phyloP scores from a whole-genome alignment of 2,113 vertebrate species.

The Ceratotherium simum region DNA sequence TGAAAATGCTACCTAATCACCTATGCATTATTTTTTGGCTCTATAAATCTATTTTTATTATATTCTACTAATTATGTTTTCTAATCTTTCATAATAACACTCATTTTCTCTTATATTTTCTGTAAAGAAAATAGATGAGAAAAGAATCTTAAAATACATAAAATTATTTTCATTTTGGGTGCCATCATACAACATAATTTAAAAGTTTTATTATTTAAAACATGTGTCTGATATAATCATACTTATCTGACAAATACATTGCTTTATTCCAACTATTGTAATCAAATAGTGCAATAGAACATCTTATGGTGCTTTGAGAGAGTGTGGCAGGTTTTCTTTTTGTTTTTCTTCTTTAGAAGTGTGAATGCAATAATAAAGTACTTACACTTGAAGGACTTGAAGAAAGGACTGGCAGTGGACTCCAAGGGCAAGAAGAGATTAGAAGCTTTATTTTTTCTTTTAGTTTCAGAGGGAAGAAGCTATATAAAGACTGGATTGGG shows the following conservation, averaged over 20 bases:
- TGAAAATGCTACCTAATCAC: constrained; percentile 54
- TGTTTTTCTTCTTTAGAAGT: not conserved
- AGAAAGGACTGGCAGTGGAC: not conserved
- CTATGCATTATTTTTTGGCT: constrained; percentile 58
- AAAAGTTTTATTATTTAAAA: not conserved
- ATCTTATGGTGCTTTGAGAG: not conserved
- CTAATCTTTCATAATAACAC: constrained; percentile 50
- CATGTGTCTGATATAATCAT: not conserved
- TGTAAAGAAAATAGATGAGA: constrained; percentile 14
- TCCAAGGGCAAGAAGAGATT: not conserved
- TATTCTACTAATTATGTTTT: not conserved
- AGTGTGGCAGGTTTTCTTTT: not conserved
- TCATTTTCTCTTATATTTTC: constrained; percentile 29
- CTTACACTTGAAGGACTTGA: not conserved
- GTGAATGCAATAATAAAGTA: not conserved
- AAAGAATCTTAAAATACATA: not conserved
- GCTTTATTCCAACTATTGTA: not conserved
- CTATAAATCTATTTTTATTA: constrained; percentile 53
- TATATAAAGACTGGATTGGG: not conserved
- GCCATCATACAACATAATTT: not conserved
- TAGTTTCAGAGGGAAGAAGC: not conserved
- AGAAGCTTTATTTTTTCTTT: not conserved
- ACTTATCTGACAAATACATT: not conserved
- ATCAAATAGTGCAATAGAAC: not conserved
- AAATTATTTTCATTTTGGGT: not conserved